These are phyloP conservation scores for Ceratina japonica DNA, from an alignment of 1,140 invertebrate genomes.

Conservation along the genomic window DNA sequence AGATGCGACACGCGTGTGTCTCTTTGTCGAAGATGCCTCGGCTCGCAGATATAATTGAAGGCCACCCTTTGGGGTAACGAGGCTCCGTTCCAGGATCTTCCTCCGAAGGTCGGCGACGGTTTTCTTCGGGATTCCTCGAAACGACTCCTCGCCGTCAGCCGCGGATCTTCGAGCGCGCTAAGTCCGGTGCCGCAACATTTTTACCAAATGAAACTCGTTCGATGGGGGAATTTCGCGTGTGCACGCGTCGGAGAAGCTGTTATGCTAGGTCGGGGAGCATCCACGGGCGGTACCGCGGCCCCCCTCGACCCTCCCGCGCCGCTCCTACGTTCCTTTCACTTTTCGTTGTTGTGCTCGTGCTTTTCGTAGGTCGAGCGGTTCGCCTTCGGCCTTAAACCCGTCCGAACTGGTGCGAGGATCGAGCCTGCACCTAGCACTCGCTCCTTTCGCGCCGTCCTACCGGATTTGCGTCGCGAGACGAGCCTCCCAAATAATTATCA, in stretches of 20 bases:
- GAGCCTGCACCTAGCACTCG: slow-evolving; percentile 18
- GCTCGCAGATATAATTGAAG: slow-evolving; percentile 32
- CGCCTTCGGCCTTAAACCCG: slow-evolving; percentile 71
- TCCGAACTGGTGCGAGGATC: slow-evolving; percentile 67
- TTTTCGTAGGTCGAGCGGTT: slow-evolving; percentile 69
- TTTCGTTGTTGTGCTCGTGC: slow-evolving; percentile 69
- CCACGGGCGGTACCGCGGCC: slow-evolving; percentile 19
- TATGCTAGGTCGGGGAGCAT: slow-evolving; percentile 72
- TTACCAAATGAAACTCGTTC: slow-evolving; percentile 5
- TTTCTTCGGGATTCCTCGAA: slow-evolving; percentile 21
- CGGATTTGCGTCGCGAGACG: slow-evolving; percentile 42
- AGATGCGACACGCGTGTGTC: neutral
- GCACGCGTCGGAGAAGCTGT: slow-evolving; percentile 35
- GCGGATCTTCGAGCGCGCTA: neutral
- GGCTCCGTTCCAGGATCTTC: slow-evolving; percentile 35
- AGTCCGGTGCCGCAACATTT: neutral
- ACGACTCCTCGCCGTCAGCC: neutral
- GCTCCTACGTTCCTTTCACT: slow-evolving; percentile 70
- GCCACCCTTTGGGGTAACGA: slow-evolving; percentile 27
- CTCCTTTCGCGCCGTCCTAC: slow-evolving; percentile 42
- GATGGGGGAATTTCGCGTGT: slow-evolving; percentile 21
- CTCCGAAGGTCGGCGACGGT: slow-evolving; percentile 16
- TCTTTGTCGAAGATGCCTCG: slow-evolving; percentile 28
- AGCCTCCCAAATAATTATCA: slow-evolving; percentile 13
- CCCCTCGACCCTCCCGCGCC: neutral